Base-by-base conservation (phyloP, 2,888 invertebrate genomes). In the Barypeithes pellucidus region DNA sequence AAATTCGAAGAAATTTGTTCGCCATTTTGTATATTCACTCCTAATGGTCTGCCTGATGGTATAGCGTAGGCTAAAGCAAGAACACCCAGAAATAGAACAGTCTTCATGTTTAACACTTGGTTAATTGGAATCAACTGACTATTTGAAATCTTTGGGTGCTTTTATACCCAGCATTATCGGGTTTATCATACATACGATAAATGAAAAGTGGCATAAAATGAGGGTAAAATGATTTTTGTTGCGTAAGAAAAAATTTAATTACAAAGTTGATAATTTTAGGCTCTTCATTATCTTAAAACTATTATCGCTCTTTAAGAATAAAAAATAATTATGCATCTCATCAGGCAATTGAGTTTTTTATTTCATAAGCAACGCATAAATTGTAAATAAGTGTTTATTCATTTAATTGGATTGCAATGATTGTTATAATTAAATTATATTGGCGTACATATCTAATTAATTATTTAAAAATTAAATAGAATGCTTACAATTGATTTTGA, bases 161-260 rank as follows among this genome's bases (percentile, higher is more conserved):
- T 59, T 43, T 67, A 67, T 67, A 67, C 29, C 20, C 11, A 33
- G 33, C 41, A 22, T 22, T 67, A 59, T 67, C 57, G 45, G 11
- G 22, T 14, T 54, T 36, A 54, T 41, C 39, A 36, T 22, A 9
- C 14, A 18, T 39, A 66, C 50, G 18, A 1, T 14, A 29, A 1
- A 29, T 7, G 29, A 5, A 29, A 1, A 29, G 29, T 5, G 47
- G 7, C 14, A n/a, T 14, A 1, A 7, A 12, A 50, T 66, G 52
- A 12, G 24, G 9, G 59, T 24, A 67, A 67, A 29, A 3, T 12
- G 8, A 3, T 33, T 57, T 24, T 67, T 67, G 18, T 67, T 67
- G 67, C 67, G 33, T 67, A 45, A 67, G 67, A 67, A 67, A 67
- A 67, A 67, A 59, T n/a, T 0, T 14, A 9, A 22, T 57, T n/a